Evolutionary conservation across 2,113 vertebrate genomes (phyloP).

Genomic region (Hydrochoerus hydrochaeris): DNA sequence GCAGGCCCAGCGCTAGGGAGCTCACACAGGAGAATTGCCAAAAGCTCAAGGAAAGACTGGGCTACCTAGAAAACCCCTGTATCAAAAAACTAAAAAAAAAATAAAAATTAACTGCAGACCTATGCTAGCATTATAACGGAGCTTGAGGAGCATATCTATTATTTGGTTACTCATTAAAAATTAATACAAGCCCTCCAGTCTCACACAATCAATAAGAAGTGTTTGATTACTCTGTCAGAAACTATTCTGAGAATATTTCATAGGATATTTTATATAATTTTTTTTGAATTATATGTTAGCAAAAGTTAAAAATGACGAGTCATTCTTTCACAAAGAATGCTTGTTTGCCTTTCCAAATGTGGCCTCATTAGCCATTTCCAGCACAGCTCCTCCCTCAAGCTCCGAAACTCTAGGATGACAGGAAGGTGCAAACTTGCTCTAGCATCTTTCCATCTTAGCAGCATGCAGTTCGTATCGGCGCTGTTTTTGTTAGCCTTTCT

Average conservation of each 20-base stretch:
- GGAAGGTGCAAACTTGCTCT: background rate
- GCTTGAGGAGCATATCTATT: background rate
- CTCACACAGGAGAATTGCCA: too few relatives aligned
- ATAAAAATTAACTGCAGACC: background rate
- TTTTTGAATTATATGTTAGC: background rate
- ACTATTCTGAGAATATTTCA: background rate
- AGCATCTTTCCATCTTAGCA: background rate
- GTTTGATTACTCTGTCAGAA: background rate
- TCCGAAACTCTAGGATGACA: background rate
- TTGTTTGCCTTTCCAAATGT: background rate
- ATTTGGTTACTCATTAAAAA: background rate
- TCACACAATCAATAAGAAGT: background rate
- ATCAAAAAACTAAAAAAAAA: too few relatives aligned
- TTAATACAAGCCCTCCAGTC: background rate
- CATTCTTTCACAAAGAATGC: background rate
- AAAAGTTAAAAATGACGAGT: background rate
- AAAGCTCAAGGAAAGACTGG: too few relatives aligned
- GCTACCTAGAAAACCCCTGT: too few relatives aligned
- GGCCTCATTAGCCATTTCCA: background rate
- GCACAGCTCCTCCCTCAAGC: background rate
- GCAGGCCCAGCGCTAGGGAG: too few relatives aligned
- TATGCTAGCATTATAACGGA: background rate
- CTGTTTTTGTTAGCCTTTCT: background rate
- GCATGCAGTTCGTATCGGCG: background rate
- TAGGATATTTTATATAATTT: slow-evolving; percentile 28